A percentile compares a stretch with the other conserved stretches of the same genome.
Conservation (phyloP, 2,888 invertebrate species). For the Protophormia terraenovae region DNA sequence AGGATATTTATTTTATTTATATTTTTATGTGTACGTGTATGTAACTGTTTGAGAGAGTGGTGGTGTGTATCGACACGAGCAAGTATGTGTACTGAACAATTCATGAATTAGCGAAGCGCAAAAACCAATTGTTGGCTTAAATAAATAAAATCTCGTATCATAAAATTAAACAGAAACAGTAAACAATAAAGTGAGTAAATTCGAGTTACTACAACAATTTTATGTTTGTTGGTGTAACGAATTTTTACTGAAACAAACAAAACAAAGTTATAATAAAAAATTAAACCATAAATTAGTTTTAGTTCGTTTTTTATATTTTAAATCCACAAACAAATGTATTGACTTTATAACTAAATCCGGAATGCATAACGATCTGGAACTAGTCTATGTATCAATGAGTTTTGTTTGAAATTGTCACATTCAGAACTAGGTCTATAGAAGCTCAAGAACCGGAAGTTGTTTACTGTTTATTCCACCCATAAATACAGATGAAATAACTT, state of each 20-base stretch:
- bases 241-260: not conserved
- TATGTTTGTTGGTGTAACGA: not conserved
- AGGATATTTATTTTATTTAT: slow-evolving; percentile 15
- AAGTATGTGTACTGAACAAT: slow-evolving; percentile 48
- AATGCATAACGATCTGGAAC: too few relatives aligned
- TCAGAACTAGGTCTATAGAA: too few relatives aligned
- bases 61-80: not conserved
- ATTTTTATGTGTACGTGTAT: not conserved
- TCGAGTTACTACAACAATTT: not conserved
- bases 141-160: slow-evolving; percentile 48
- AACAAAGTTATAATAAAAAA: not conserved
- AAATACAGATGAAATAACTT: too few relatives aligned
- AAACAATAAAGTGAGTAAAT: not conserved
- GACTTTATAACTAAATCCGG: too few relatives aligned
- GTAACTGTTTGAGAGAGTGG: not conserved
- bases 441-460: too few relatives aligned
- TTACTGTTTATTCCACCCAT: too few relatives aligned
- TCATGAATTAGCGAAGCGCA: slow-evolving; percentile 66
- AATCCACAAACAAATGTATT: too few relatives aligned
- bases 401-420: too few relatives aligned
- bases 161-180: slow-evolving; percentile 1
- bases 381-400: too few relatives aligned
- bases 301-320: too few relatives aligned
- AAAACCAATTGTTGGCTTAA: slow-evolving; percentile 70
- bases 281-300: too few relatives aligned